phyloP scores from a whole-genome alignment of 2,888 invertebrate genomes.

The Clunio marinus region DNA sequence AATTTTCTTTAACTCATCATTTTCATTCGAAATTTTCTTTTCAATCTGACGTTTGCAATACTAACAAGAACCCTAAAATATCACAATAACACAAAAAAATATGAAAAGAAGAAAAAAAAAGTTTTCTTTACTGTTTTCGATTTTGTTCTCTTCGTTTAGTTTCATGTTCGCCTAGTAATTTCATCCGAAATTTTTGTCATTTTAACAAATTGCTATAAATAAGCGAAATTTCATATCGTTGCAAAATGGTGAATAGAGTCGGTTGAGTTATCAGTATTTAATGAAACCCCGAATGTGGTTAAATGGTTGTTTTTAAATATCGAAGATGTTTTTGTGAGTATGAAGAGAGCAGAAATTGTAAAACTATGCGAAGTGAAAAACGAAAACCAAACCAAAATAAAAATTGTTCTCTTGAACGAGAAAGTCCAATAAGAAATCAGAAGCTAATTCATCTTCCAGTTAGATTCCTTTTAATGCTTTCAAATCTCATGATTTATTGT shows the following conservation, averaged over 20 bases:
- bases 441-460: too few species aligned
- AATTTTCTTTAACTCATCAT: neutral
- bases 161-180: neutral
- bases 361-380: neutral
- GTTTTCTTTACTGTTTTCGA: too few species aligned
- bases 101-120: too few species aligned
- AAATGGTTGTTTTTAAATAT: neutral
- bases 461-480: neutral
- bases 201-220: conserved; percentile 12
- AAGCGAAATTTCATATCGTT: neutral
- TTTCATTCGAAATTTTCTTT: neutral
- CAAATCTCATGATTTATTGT: conserved; percentile 5
- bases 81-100: too few species aligned
- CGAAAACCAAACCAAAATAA: conserved; percentile 5
- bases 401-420: too few species aligned
- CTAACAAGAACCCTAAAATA: too few species aligned
- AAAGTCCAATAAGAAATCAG: conserved; percentile 21
- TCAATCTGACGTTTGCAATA: too few species aligned
- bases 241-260: conserved; percentile 10
- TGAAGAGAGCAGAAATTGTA: neutral
- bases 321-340: neutral
- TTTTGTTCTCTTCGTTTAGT: neutral
- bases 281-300: neutral
- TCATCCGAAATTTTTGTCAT: conserved; percentile 22
- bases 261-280: conserved; percentile 1